Evolutionary conservation across 1,140 invertebrate species (phyloP).

Genomic region (Homarus americanus): DNA sequence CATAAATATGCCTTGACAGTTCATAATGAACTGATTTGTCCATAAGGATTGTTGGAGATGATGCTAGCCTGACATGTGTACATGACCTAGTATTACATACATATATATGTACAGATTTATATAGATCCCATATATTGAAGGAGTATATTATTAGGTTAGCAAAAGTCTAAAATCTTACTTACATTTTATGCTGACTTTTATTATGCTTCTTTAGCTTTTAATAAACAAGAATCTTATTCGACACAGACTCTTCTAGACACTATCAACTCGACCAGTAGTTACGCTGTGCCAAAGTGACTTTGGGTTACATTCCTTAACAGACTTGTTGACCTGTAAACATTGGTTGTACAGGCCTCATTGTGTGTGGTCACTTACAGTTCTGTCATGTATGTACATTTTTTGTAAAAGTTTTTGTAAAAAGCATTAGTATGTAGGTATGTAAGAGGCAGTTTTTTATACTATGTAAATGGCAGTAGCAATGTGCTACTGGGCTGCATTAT

Average conservation of each 20-base stretch:
- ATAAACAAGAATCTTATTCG: slow-evolving; percentile 41
- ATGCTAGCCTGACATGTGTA: slow-evolving; percentile 38
- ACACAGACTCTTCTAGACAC: slow-evolving; percentile 23
- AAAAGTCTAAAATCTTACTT: slow-evolving; percentile 24
- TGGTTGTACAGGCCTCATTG: slow-evolving; percentile 41
- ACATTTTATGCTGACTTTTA: slow-evolving; percentile 36
- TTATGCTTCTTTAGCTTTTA: slow-evolving; percentile 39
- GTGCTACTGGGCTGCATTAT: slow-evolving; percentile 25
- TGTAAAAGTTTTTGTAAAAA: slow-evolving; percentile 52
- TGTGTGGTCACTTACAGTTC: slow-evolving; percentile 41
- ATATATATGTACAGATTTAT: slow-evolving; percentile 52
- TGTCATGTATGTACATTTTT: slow-evolving; percentile 43
- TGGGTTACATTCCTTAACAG: slow-evolving; percentile 41
- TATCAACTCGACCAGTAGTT: slow-evolving; percentile 42
- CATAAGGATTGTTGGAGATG: slow-evolving; percentile 17
- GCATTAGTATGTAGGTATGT: slow-evolving; percentile 34
- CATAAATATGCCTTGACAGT: slow-evolving; percentile 35
- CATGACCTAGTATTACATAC: neutral
- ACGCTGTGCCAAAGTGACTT: slow-evolving; percentile 52
- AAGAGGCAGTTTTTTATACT: slow-evolving; percentile 48
- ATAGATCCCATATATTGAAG: slow-evolving; percentile 35
- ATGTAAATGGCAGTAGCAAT: slow-evolving; percentile 29
- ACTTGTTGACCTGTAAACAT: slow-evolving; percentile 11
- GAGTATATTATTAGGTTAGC: slow-evolving; percentile 24
- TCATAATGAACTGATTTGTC: neutral